Evolutionary conservation across 2,888 invertebrate species (phyloP).

Genomic region (Onthophagus sagittarius): DNA sequence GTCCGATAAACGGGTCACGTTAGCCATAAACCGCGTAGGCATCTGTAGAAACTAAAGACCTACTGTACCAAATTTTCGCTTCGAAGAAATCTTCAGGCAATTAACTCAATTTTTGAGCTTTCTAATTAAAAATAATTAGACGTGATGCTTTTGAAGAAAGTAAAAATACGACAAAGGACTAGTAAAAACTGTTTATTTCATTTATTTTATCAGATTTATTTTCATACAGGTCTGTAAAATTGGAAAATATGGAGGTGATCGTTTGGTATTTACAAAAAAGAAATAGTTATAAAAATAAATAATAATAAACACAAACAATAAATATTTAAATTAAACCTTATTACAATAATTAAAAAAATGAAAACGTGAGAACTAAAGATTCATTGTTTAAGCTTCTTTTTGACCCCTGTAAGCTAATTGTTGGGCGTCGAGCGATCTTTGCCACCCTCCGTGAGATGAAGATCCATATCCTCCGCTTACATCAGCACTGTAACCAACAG

Average conservation of each 20-base stretch:
- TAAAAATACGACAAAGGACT: conserved; percentile 4
- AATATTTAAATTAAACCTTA: conserved; percentile 16
- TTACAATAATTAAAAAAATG: conserved; percentile 10
- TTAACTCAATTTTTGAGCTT: background rate
- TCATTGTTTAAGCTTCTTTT: conserved; percentile 27
- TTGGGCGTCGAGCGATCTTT: conserved; percentile 53
- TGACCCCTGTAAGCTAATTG: conserved; percentile 53
- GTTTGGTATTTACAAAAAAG: background rate
- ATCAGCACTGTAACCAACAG: conserved; percentile 38
- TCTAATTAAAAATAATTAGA: background rate
- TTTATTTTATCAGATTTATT: conserved; percentile 1
- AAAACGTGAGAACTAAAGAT: conserved; percentile 5
- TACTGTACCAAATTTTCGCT: background rate
- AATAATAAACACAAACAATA: conserved; percentile 20
- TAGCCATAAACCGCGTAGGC: background rate
- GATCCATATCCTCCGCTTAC: conserved; percentile 42
- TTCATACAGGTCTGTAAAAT: conserved; percentile 4
- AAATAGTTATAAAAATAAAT: conserved; percentile 19
- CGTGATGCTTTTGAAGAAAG: background rate
- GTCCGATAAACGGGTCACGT: background rate
- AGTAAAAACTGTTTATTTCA: conserved; percentile 4
- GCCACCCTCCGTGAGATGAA: conserved; percentile 46
- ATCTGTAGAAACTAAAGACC: background rate
- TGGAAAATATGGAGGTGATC: conserved; percentile 4
- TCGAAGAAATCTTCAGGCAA: background rate